Base-by-base conservation (phyloP, 2,113 vertebrate species). In the Equus przewalskii region DNA sequence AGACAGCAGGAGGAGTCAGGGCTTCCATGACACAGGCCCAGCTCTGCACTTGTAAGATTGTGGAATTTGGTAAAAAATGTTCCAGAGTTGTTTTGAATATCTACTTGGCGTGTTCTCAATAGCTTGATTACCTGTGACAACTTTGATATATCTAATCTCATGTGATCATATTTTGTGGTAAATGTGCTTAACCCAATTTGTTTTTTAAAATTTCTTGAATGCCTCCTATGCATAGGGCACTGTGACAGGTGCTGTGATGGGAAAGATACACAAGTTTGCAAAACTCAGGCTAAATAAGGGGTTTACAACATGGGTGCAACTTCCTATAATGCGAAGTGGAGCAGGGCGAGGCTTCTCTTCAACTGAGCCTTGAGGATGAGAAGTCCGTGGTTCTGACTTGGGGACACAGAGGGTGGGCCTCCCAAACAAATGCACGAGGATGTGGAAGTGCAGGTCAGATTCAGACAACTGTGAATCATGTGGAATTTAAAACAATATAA, bases 31-130 rank as follows among this genome's bases (percentile, higher is more conserved):
- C 60, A 33, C 2, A 54, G 78, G 24, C 18, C 62, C 64, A 0
- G 14, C 62, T 94, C 0, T 51, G 67, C 22, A 41, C 0, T 75
- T 87, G 88, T 86, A 7, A 62, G 46, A 49, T 87, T 14, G 49
- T 92, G 41, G 30, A 78, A 69, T 91, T 73, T 75, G 58, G 41
- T 73, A 79, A 96, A 96, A 96, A 96, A 72, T 76, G 51, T 80
- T 58, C 24, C 6, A 0, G 0, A 65, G 8, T 79, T 82, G 16
- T 72, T 91, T 58, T 96, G 41, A 83, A 46, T 82, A 24, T 46
- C 28, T 94, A 0, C 26, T n/a, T 64, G 54, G 24, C 46, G 67
- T 79, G 19, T 76, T 89, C 33, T 93, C 49, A 54, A 7, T 73
- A 56, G 91, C 73, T 92, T 91, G 46, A 36, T 85, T 22, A 67